Base-by-base conservation (phyloP, 1,140 invertebrate genomes). In the Pseudomyrmex pallidus region DNA sequence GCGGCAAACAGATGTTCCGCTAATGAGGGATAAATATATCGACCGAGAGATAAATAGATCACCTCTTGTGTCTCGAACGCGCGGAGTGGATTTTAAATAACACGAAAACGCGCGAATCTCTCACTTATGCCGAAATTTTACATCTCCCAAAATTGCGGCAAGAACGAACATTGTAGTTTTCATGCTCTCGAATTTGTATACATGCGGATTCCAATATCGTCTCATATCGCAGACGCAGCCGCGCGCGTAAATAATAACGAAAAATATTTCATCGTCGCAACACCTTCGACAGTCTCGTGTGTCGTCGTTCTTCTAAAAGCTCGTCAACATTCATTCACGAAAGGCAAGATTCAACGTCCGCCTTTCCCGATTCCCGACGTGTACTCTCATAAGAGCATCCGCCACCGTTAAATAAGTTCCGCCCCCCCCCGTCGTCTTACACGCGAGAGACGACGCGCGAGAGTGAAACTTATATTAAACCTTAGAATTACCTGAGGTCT, bases 331-430 rank as follows among this genome's bases (percentile, higher is more conserved):
- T 52, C 76, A 48, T 72, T 57, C 57, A 68, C 56, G 63, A 35
- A 1, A 35, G 0, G 5, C 35, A 5, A 5, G 35, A 35, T 35
- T 35, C 35, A 35, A 61, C 57, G n/a, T n/a, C 20, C 1, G 20
- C 50, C 44, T 25, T 17, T 66, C 67, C 17, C 61, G 54, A 54
- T 72, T 44, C 74, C 59, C 72, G 61, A 74, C 73, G 44, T 76
- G 59, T 44, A 54, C 64, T 77, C 80, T 87, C 74, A 63, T 84
- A 87, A 87, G 83, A 76, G 74, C 85, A 59, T 59, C 56, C 68
- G 59, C 74, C 3, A 2, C 25, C 52, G 67, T 87, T 87, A 72
- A 84, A 87, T 74, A 87, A 77, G 72, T 57, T n/a, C n/a, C n/a
- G n/a, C n/a, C 56, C 74, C 57, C 48, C 59, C 35, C 35, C 35